These are phyloP conservation scores for Drosophila nr. medialis DNA, from an alignment of 2,888 invertebrate genomes.

Conservation along the genomic window DNA sequence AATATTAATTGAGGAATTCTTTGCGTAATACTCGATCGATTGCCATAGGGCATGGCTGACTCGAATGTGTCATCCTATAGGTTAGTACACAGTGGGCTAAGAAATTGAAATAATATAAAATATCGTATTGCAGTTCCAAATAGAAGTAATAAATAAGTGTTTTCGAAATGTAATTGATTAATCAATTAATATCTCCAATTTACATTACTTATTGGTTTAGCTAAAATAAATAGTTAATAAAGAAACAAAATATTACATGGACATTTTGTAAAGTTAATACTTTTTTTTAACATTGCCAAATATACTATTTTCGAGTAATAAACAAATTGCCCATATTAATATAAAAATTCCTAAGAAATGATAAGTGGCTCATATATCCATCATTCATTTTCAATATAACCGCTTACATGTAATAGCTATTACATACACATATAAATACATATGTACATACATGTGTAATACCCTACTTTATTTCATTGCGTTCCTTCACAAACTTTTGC, in stretches of 20 bases:
- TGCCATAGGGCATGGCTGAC: conserved; percentile 7
- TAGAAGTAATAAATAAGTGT: background rate
- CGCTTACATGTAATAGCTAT: too few species aligned
- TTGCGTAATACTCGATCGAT: conserved; percentile 21
- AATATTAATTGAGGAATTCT: conserved; percentile 16
- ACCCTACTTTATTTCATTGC: conserved; percentile 5
- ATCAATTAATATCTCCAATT: background rate
- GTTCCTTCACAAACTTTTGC: conserved; percentile 41
- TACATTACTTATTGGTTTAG: background rate
- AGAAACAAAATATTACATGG: background rate
- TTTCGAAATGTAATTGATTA: background rate
- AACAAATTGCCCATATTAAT: conserved; percentile 3
- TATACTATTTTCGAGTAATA: background rate
- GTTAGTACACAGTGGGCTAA: background rate
- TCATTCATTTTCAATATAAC: background rate
- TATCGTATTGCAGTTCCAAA: background rate
- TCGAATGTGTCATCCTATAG: background rate
- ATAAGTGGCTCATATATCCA: conserved; percentile 1
- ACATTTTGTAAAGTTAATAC: background rate
- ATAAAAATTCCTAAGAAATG: background rate
- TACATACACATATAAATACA: background rate
- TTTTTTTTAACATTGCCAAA: background rate
- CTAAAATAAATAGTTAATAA: background rate
- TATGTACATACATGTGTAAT: conserved; percentile 3
- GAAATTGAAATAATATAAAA: background rate